Percentiles rank a stretch among this genome's conserved stretches.
phyloP scores from a whole-genome alignment of 2,797 vertebrate genomes.

The Schizothorax lantsangensis region DNA sequence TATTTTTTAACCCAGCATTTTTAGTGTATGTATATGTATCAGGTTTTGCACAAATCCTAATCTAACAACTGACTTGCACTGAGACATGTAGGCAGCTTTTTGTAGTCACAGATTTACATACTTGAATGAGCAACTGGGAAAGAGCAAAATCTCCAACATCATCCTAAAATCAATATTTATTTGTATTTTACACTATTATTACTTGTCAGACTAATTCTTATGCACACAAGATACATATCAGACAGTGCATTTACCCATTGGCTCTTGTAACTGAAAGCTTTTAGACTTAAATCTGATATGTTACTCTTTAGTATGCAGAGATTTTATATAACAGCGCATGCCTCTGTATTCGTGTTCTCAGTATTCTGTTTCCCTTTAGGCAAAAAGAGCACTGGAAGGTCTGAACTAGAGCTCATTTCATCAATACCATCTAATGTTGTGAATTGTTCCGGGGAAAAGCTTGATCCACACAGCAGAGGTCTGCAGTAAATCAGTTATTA shows the following conservation, averaged over 20 bases:
- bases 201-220: neutral
- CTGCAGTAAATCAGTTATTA: neutral
- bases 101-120: neutral
- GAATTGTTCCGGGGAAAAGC: neutral
- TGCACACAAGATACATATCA: neutral
- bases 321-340: conserved; percentile 22
- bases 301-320: neutral
- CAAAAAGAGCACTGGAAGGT: conserved; percentile 12
- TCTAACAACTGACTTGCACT: neutral
- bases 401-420: conserved; percentile 17
- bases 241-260: neutral
- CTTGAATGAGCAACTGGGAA: neutral
- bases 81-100: neutral
- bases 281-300: neutral
- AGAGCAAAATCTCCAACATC: neutral
- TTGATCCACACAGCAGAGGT: neutral
- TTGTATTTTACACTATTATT: neutral
- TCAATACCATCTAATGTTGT: conserved; percentile 33
- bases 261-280: neutral
- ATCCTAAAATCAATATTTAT: neutral
- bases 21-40: too few species aligned
- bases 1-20: too few species aligned
- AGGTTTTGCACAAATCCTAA: neutral
- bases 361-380: conserved; percentile 13
- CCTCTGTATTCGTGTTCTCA: conserved; percentile 15